phyloP scores from a whole-genome alignment of 2,113 vertebrate genomes.

The Scatophagus argus region DNA sequence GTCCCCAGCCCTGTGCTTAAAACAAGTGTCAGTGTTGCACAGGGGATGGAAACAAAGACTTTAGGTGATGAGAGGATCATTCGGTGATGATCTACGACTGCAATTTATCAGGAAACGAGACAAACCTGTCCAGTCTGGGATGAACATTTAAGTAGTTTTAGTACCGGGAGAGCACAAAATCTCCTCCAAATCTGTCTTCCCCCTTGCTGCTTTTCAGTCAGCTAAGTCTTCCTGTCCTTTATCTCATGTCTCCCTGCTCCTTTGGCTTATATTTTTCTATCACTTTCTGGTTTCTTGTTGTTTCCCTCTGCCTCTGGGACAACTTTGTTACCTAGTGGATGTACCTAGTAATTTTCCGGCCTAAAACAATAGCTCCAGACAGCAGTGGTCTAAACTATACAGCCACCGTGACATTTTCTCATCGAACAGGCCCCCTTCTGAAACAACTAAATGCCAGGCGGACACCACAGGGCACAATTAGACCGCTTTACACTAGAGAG shows the following conservation, averaged over 20 bases:
- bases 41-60: not conserved
- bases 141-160: slow-evolving; percentile 42
- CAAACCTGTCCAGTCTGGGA: slow-evolving; percentile 54
- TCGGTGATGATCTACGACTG: slow-evolving; percentile 6
- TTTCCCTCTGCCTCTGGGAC: slow-evolving; percentile 34
- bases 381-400: slow-evolving; percentile 31
- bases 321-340: slow-evolving; percentile 31
- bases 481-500: slow-evolving; percentile 46
- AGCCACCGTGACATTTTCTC: slow-evolving; percentile 63
- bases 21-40: not conserved
- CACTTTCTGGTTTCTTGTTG: slow-evolving; percentile 1
- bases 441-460: slow-evolving; percentile 71
- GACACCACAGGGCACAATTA: slow-evolving; percentile 75
- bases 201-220: not conserved
- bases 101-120: slow-evolving; percentile 48
- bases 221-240: slow-evolving; percentile 17
- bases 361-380: slow-evolving; percentile 51
- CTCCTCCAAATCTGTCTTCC: slow-evolving; percentile 41
- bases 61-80: slow-evolving; percentile 22
- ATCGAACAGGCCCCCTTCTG: slow-evolving; percentile 29
- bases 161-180: slow-evolving; percentile 41
- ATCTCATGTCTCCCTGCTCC: slow-evolving; percentile 9
- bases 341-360: slow-evolving; percentile 38
- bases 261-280: slow-evolving; percentile 21
- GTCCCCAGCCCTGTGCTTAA: slow-evolving; percentile 7